phyloP scores from a whole-genome alignment of 1,140 invertebrate genomes.

The Monomorium pharaonis region DNA sequence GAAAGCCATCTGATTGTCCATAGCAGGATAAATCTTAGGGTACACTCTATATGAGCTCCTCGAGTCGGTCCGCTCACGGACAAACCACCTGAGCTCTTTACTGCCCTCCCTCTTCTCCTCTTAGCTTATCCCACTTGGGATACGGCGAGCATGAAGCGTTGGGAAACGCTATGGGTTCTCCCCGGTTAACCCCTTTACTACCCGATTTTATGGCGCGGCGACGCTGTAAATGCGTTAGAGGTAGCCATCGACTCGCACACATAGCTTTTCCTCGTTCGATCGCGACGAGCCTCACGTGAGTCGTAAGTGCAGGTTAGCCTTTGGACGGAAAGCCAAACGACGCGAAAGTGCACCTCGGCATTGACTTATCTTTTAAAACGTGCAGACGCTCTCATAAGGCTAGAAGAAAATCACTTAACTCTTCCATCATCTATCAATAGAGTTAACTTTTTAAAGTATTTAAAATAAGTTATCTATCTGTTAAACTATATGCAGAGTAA shows the following conservation, averaged over 20 bases:
- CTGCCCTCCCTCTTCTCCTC: neutral
- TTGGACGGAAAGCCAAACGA: conserved; percentile 20
- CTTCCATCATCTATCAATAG: neutral
- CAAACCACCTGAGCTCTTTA: conserved; percentile 67
- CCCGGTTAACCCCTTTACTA: conserved; percentile 66
- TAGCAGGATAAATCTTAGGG: conserved; percentile 8
- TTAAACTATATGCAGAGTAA: neutral
- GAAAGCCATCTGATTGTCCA: conserved; percentile 28
- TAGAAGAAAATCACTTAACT: neutral
- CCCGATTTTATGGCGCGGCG: conserved; percentile 59
- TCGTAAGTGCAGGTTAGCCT: conserved; percentile 41
- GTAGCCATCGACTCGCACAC: conserved; percentile 32
- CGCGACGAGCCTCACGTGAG: conserved; percentile 31
- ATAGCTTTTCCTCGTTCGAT: conserved; percentile 34
- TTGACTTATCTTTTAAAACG: conserved; percentile 50
- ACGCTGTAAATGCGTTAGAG: conserved; percentile 68
- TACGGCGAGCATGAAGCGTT: conserved; percentile 46
- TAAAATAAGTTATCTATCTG: neutral
- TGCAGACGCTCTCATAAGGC: neutral
- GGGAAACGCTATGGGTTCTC: conserved; percentile 50
- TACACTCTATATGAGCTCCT: conserved; percentile 51
- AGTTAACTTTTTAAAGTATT: conserved; percentile 1
- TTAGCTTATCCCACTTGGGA: conserved; percentile 38
- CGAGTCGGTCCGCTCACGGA: neutral
- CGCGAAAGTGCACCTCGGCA: conserved; percentile 27